Percentiles rank a stretch among this genome's conserved stretches.
Evolutionary conservation across 2,888 invertebrate genomes (phyloP).

Genomic region (Endotricha flammealis): DNA sequence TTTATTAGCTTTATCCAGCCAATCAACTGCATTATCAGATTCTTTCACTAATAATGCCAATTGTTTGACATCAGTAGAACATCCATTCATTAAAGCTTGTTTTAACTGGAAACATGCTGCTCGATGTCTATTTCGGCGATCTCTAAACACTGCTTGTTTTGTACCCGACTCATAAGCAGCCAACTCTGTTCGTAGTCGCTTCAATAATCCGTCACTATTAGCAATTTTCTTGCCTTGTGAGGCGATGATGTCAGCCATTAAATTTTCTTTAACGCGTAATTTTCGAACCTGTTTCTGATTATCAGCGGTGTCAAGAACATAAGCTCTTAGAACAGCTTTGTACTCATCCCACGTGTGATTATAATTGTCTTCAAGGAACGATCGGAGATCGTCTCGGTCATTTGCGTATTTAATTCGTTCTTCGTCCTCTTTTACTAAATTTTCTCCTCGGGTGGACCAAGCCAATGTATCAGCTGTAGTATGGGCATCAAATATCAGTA

Average conservation of each 20-base stretch:
- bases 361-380: slow-evolving; percentile 55
- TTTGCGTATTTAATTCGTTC: slow-evolving; percentile 48
- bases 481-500: slow-evolving; percentile 52
- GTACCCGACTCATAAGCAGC: slow-evolving; percentile 64
- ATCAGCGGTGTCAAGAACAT: slow-evolving; percentile 54
- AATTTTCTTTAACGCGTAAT: slow-evolving; percentile 57
- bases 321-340: slow-evolving; percentile 54
- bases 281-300: slow-evolving; percentile 62
- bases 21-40: slow-evolving; percentile 56
- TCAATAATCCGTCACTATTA: slow-evolving; percentile 52
- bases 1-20: slow-evolving; percentile 51
- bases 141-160: slow-evolving; percentile 63
- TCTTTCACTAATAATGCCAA: slow-evolving; percentile 46
- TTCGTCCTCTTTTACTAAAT: slow-evolving; percentile 64
- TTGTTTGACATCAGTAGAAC: slow-evolving; percentile 43
- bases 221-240: slow-evolving; percentile 63
- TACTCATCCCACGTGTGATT: slow-evolving; percentile 60
- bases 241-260: slow-evolving; percentile 67
- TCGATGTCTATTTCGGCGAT: slow-evolving; percentile 57
- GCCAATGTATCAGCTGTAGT: slow-evolving; percentile 49
- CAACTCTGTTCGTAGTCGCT: slow-evolving; percentile 50
- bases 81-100: slow-evolving; percentile 40
- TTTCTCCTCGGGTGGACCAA: slow-evolving; percentile 62
- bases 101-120: slow-evolving; percentile 53
- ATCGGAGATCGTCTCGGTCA: slow-evolving; percentile 53